A percentile compares a stretch with the other conserved stretches of the same genome.
Conservation (phyloP, 1,140 invertebrate species). For the Magallana angulata region DNA sequence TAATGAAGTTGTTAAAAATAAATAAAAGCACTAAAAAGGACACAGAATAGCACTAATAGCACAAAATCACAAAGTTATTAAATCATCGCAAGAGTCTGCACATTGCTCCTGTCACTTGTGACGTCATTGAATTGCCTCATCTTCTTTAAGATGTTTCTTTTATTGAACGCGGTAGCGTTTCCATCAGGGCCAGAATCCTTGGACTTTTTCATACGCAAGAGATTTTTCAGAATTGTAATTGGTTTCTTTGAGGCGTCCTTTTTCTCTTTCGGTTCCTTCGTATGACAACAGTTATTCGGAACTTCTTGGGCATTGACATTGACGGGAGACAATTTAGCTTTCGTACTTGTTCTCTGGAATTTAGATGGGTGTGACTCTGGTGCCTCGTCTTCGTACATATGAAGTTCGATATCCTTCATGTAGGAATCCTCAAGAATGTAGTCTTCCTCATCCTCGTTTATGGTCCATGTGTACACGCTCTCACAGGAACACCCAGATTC, state of each 20-base stretch:
- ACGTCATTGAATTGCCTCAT: background rate
- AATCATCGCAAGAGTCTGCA: background rate
- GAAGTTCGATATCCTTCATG: background rate
- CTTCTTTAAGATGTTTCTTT: constrained; percentile 12
- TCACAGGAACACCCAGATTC: background rate
- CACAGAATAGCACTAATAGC: background rate
- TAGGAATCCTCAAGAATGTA: constrained; percentile 17
- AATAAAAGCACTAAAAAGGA: background rate
- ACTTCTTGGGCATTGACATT: background rate
- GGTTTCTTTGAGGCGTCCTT: background rate
- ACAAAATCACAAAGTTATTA: background rate
- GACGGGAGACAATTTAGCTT: background rate
- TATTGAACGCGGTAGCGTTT: background rate
- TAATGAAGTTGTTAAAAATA: background rate
- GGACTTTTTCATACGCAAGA: background rate
- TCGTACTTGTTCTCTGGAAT: constrained; percentile 12
- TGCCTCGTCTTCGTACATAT: background rate
- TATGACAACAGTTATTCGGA: background rate
- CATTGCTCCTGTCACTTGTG: background rate
- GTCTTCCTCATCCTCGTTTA: background rate
- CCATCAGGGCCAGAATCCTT: background rate
- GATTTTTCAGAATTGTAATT: background rate
- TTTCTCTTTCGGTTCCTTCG: background rate
- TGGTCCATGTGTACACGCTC: constrained; percentile 4
- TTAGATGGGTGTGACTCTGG: background rate